A percentile compares a stretch with the other conserved stretches of the same genome.
phyloP scores from a whole-genome alignment of 1,140 invertebrate species.

The Gonatopus flavifemur region DNA sequence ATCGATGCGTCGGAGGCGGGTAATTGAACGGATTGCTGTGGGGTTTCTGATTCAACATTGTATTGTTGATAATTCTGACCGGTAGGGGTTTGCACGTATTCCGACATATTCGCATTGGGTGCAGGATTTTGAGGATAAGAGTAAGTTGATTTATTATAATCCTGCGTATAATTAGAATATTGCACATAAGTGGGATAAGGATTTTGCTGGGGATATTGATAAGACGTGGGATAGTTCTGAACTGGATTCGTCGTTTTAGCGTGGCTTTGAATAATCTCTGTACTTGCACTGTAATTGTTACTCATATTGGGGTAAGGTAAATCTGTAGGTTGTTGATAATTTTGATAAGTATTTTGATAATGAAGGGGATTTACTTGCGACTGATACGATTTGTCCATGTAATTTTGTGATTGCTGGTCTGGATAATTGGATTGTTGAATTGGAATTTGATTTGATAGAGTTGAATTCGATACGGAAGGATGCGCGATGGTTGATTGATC shows the following conservation, averaged over 20 bases:
- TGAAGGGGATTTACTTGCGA: conserved; percentile 15
- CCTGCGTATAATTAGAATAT: conserved; percentile 34
- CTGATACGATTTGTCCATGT: conserved; percentile 15
- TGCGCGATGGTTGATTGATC: too few species aligned
- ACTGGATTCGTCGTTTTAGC: conserved; percentile 32
- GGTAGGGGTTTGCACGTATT: conserved; percentile 47
- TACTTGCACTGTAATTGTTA: conserved; percentile 15
- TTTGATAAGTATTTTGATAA: conserved; percentile 31
- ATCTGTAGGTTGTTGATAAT: conserved; percentile 17
- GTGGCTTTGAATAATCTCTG: conserved; percentile 51
- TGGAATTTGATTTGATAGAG: too few species aligned
- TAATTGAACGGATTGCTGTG: conserved; percentile 8
- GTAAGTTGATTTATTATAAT: conserved; percentile 18
- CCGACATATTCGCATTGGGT: conserved; percentile 27
- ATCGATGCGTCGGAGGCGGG: background rate
- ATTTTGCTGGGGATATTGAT: conserved; percentile 38
- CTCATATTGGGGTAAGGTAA: conserved; percentile 15
- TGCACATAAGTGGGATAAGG: conserved; percentile 26
- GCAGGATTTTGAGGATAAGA: conserved; percentile 26
- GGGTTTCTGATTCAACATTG: conserved; percentile 17
- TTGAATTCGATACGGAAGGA: too few species aligned
- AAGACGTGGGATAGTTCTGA: conserved; percentile 36
- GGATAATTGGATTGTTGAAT: conserved; percentile 11
- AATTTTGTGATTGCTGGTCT: conserved; percentile 21
- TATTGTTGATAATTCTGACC: conserved; percentile 49